Base-by-base conservation (phyloP, 2,113 vertebrate genomes). In the Pomatorhinus ruficollis region DNA sequence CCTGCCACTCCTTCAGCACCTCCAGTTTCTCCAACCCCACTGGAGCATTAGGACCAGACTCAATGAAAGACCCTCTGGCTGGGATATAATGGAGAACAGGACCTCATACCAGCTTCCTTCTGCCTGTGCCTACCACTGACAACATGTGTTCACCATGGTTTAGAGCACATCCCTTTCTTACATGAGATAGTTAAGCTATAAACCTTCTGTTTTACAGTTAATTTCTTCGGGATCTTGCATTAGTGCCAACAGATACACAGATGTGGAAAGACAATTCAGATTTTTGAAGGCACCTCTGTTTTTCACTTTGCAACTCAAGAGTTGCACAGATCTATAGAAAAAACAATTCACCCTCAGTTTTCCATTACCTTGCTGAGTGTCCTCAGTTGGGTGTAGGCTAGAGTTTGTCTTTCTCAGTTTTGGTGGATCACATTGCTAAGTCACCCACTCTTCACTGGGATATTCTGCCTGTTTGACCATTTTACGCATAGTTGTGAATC, bases 21-120 rank as follows among this genome's bases (percentile, higher is more conserved):
- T 82, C 17, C 23, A 75, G 20, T 12, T 81, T 70, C 56, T 78
- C 1, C 0, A 82, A 1, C 2, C 16, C 6, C 0, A 5, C 8
- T 6, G 20, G 7, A 69, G 25, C 13, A 5, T 0, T 61, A 25
- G 9, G 17, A 82, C 6, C 24, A 71, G 50, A 53, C 3, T 3
- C 30, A 70, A 15, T 24, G 21, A 37, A 31, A 77, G 7, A 49
- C 7, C 3, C 5, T 37, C 40, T 57, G 42, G 4, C 72, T 81
- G 52, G 57, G 44, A 64, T 30, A 42, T 35, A 18, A 54, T 5
- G 2, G 47, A 33, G 23, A 25, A 39, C 21, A 50, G 61, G 14
- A 54, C 44, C 7, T 74, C 42, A 35, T 17, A 45, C 10, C 14
- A 75, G 21, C 20, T 84, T 75, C 30, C 49, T 9, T 14, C 6